Evolutionary conservation across 2,797 vertebrate species (phyloP).

Genomic region (Monodelphis domestica): DNA sequence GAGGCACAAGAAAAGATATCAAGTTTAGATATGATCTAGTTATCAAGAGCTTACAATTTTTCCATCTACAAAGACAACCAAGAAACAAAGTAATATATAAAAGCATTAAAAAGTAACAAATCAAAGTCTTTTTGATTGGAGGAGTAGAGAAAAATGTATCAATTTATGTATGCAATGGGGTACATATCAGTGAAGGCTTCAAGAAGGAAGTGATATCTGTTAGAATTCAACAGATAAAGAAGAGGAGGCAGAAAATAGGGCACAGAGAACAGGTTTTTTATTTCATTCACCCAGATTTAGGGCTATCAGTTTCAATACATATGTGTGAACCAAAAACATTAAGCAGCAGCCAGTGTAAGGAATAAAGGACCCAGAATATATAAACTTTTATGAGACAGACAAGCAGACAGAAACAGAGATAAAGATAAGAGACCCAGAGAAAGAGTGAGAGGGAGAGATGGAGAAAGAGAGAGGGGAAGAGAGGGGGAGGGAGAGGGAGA

Average conservation of each 20-base stretch:
- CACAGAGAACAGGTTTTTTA: neutral
- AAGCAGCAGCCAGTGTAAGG: neutral
- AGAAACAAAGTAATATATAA: neutral
- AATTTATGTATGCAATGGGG: neutral
- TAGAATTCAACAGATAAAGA: neutral
- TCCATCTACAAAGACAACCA: neutral
- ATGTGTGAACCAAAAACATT: neutral
- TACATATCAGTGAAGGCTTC: neutral
- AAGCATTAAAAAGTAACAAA: neutral
- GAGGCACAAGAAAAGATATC: neutral
- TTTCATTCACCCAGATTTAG: neutral
- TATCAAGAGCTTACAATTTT: neutral
- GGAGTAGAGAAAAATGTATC: neutral
- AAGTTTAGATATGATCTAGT: neutral
- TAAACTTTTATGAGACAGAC: neutral
- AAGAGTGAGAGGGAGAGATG: neutral
- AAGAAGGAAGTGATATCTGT: neutral
- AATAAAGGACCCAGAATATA: neutral
- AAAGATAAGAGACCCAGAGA: no score
- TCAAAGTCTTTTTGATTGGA: neutral
- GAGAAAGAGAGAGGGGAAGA: neutral
- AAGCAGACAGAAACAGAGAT: neutral
- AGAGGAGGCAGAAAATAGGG: neutral
- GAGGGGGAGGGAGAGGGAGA: neutral
- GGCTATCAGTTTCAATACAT: neutral